Base-by-base conservation (phyloP, 2,888 invertebrate species). In the Rhopalosiphum nymphaeae region DNA sequence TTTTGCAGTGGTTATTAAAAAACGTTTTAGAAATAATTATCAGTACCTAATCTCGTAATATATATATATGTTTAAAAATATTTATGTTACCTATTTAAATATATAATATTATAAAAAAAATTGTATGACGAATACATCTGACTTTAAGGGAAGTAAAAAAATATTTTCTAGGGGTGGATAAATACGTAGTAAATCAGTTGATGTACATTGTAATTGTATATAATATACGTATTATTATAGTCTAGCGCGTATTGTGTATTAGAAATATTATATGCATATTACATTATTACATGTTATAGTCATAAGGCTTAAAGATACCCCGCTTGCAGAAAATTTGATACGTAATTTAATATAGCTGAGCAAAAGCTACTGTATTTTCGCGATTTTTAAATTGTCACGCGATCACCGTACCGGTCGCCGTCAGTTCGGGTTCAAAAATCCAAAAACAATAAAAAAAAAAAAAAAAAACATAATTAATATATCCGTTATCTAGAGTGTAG, bases 381-480 rank as follows among this genome's bases (percentile, higher is more conserved):
- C 36, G 21, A 78, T 21, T 78, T 36, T 78, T 36, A 78, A 78
- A 78, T 36, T 21, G 21, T 36, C 78, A 36, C 21, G 26, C 78
- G 78, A 78, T 78, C 5, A 16, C n/a, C 67, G 67, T 67, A 67
- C n/a, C 16, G 16, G 16, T 78, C 16, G 16, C n/a, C 9, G 9
- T 36, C 36, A 21, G 21, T 2, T 36, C 36, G 9, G 21, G 21
- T 78, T 36, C 36, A 21, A 78, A 36, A 78, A 36, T 78, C 36
- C 21, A 9, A 78, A 78, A 78, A 78, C 78, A 36, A 36, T 78
- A 7, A 21, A 46, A 46, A 46, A 44, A 7, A 21, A 46, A 46
- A 46, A 44, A 67, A 57, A 67, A 78, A 78, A 78, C 78, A 78
- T 67, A 67, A n/a, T n/a, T 67, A 67, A n/a, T n/a, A 67, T n/a